Conservation (phyloP, 2,113 vertebrate genomes). For the Hemichromis elongatus region DNA sequence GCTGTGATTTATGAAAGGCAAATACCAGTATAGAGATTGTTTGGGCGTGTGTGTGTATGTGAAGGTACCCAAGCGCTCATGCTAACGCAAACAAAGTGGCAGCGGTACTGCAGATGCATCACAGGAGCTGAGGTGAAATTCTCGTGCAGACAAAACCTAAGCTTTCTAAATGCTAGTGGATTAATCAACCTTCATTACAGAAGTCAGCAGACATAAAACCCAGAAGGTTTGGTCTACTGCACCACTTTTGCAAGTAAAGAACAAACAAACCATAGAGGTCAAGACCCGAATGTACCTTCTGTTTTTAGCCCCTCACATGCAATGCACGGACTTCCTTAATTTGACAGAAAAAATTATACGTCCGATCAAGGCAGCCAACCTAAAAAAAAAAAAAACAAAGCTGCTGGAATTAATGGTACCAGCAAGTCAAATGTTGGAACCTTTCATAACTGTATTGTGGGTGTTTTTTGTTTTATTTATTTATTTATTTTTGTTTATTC, state of each 20-base stretch:
- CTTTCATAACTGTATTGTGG: background rate
- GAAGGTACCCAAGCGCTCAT: background rate
- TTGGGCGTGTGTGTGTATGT: background rate
- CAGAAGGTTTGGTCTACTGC: constrained; percentile 21
- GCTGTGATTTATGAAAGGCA: constrained; percentile 62
- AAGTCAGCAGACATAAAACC: constrained; percentile 18
- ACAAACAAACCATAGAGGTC: constrained; percentile 32
- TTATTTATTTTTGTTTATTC: background rate
- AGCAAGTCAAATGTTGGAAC: background rate
- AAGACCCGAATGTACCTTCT: constrained; percentile 31
- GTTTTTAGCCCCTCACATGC: constrained; percentile 15
- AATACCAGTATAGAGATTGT: constrained; percentile 54
- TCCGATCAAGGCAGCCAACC: background rate
- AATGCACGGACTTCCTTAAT: background rate
- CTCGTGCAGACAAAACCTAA: constrained; percentile 7
- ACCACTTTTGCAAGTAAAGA: constrained; percentile 34
- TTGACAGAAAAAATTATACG: background rate
- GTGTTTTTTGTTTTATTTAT: background rate
- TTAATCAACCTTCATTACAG: constrained; percentile 46
- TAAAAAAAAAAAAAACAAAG: background rate
- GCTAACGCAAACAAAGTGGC: constrained; percentile 62
- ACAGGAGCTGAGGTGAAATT: constrained; percentile 32
- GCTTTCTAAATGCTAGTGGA: constrained; percentile 7
- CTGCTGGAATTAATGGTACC: background rate
- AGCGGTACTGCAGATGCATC: constrained; percentile 11